phyloP scores from a whole-genome alignment of 2,797 vertebrate species.

The Sebastes matsubarae region DNA sequence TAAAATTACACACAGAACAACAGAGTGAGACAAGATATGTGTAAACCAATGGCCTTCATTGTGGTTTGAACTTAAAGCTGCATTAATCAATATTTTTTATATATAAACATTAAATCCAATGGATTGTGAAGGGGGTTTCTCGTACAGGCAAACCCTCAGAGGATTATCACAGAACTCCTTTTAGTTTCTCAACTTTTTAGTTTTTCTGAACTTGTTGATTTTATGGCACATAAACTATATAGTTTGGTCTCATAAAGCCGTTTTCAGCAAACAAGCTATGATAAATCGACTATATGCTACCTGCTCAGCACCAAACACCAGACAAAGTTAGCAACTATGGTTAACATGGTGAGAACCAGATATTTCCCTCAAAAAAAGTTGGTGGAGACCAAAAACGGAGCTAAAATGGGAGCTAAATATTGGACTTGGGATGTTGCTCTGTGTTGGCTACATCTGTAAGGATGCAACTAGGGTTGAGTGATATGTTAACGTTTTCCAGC shows the following conservation, averaged over 20 bases:
- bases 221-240: background rate
- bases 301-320: background rate
- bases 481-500: background rate
- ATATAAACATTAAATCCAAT: background rate
- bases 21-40: background rate
- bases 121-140: background rate
- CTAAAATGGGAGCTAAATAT: background rate
- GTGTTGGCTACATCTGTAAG: background rate
- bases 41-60: conserved; percentile 1
- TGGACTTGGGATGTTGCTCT: background rate
- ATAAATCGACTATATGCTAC: background rate
- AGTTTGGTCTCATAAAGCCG: background rate
- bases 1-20: background rate
- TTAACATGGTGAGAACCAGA: background rate
- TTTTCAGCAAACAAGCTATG: background rate
- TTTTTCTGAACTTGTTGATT: background rate
- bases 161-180: background rate
- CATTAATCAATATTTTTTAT: background rate
- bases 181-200: background rate
- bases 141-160: background rate
- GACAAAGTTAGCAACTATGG: background rate
- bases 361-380: background rate
- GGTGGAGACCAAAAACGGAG: conserved; percentile 1
- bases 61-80: conserved; percentile 23
- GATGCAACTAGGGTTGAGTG: background rate